These are phyloP conservation scores for Pachyseris speciosa DNA, from an alignment of 64 coral and sea anemone genomes.

Conservation along the genomic window DNA sequence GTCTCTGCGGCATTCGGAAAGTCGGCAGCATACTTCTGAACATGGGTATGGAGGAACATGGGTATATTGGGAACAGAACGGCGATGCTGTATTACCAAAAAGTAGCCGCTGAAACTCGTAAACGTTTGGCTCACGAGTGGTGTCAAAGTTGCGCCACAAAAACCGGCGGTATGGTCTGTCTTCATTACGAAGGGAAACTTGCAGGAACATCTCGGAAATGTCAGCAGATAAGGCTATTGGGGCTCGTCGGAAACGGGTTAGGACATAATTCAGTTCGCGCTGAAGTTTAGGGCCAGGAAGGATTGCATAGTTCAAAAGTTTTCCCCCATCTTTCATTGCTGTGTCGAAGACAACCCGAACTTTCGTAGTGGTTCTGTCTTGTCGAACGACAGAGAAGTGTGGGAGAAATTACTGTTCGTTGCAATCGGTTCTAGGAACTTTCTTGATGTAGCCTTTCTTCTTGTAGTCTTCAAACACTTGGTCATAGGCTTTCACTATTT, in stretches of 20 bases:
- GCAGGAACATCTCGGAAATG: constrained; percentile 79
- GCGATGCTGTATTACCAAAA: constrained; percentile 58
- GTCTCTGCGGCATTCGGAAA: constrained; percentile 58
- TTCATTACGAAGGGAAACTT: constrained; percentile 47
- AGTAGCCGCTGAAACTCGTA: constrained; percentile 62
- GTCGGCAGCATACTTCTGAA: neutral
- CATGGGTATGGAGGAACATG: constrained; percentile 61
- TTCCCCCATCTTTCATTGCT: constrained; percentile 47
- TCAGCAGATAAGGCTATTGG: constrained; percentile 67
- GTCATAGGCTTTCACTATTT: constrained; percentile 45
- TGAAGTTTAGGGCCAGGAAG: constrained; percentile 61
- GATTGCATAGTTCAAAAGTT: constrained; percentile 58
- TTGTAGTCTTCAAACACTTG: constrained; percentile 40
- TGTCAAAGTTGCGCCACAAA: constrained; percentile 67
- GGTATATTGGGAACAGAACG: constrained; percentile 41
- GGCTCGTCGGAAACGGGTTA: constrained; percentile 51
- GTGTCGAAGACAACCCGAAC: constrained; percentile 59
- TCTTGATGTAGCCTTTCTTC: constrained; percentile 8
- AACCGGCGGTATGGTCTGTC: constrained; percentile 57
- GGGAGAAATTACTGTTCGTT: constrained; percentile 1
- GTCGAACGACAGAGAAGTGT: constrained; percentile 30
- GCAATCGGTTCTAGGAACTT: constrained; percentile 5
- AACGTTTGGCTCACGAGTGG: constrained; percentile 20
- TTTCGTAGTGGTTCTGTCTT: constrained; percentile 46
- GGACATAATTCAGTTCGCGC: constrained; percentile 24